phyloP scores from a whole-genome alignment of 2,113 vertebrate genomes.

The Alethe diademata region DNA sequence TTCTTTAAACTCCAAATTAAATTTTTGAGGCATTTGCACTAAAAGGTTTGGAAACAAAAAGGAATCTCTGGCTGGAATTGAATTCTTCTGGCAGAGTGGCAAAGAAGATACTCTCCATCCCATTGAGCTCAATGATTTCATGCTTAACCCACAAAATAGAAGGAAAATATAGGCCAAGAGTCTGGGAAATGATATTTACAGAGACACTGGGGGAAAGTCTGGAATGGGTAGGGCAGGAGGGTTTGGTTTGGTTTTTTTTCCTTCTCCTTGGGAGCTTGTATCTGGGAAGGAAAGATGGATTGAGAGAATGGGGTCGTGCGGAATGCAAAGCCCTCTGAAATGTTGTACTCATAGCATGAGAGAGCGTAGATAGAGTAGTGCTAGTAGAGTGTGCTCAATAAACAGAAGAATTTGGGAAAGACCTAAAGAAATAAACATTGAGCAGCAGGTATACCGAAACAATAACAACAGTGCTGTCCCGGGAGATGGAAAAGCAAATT shows the following conservation, averaged over 20 bases:
- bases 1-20: not conserved
- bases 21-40: not conserved
- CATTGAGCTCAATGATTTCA: not conserved
- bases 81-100: not conserved
- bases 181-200: not conserved
- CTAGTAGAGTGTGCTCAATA: not conserved
- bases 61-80: not conserved
- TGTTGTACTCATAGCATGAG: not conserved
- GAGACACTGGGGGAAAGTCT: not conserved
- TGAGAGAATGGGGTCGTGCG: not conserved
- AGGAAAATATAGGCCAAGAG: not conserved
- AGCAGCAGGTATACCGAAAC: not conserved
- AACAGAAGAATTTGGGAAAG: not conserved
- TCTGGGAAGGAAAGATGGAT: not conserved
- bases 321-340: not conserved
- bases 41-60: not conserved
- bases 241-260: not conserved
- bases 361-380: not conserved
- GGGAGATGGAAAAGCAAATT: not conserved
- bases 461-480: not conserved
- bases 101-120: not conserved
- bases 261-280: not conserved
- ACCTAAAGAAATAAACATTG: not conserved
- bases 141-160: not conserved
- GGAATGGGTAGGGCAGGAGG: not conserved